Evolutionary conservation across 2,797 vertebrate species (phyloP).

Genomic region (Petrocephalus schoutedeni): DNA sequence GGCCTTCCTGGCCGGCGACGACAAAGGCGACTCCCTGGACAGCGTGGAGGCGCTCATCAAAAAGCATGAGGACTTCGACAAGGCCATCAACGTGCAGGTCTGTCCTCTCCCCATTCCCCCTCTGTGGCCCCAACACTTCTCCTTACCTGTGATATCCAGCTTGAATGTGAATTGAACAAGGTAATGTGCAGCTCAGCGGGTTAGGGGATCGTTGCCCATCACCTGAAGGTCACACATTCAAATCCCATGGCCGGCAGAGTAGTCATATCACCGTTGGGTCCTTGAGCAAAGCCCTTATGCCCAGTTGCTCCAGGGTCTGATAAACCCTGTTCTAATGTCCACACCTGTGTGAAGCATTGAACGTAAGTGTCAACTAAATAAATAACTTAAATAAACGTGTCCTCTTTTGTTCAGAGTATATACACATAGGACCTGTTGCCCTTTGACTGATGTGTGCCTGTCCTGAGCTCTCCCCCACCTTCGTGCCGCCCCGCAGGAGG

Average conservation of each 20-base stretch:
- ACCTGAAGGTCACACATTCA: not conserved
- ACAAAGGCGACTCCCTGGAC: slow-evolving; percentile 94
- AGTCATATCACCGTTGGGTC: not conserved
- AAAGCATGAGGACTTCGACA: slow-evolving; percentile 99
- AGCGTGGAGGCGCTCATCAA: slow-evolving; percentile 98
- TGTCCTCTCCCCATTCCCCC: slow-evolving; percentile 3
- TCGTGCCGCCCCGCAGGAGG: slow-evolving; percentile 66
- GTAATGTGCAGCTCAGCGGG: not conserved
- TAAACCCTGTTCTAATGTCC: not conserved
- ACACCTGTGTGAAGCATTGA: not conserved
- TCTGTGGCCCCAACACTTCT: not conserved
- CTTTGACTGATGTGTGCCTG: not conserved
- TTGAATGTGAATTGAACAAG: not conserved
- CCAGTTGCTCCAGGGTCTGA: not conserved
- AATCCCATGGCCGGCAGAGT: not conserved
- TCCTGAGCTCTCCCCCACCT: not conserved
- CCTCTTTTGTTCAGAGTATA: not conserved
- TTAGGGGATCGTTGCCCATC: not conserved
- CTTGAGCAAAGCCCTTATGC: not conserved
- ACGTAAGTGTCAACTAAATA: not conserved
- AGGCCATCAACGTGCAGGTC: slow-evolving; percentile 97
- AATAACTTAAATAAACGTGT: not conserved
- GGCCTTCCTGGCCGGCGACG: slow-evolving; percentile 92
- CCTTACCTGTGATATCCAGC: not conserved
- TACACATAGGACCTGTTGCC: not conserved